A percentile compares a stretch with the other conserved stretches of the same genome.
These are phyloP conservation scores for Pteropus alecto DNA, from an alignment of 2,113 vertebrate genomes.

Conservation along the genomic window DNA sequence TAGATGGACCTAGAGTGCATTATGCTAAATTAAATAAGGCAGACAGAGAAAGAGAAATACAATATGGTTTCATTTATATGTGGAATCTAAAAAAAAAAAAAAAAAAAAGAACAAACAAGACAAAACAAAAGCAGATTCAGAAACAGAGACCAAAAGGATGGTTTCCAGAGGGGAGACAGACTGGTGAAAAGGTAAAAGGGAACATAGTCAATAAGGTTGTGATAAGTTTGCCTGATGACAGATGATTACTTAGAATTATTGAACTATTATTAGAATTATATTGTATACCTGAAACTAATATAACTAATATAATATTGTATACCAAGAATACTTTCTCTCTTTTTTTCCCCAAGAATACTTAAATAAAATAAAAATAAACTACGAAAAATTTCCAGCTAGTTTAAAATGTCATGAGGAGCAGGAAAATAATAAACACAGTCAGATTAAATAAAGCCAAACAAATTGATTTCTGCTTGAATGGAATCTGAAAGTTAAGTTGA, in stretches of 20 bases:
- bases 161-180: neutral
- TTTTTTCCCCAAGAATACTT: neutral
- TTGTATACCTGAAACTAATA: neutral
- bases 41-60: neutral
- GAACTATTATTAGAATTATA: neutral
- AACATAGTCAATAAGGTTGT: neutral
- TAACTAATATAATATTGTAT: neutral
- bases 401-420: neutral
- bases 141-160: neutral
- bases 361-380: neutral
- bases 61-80: neutral
- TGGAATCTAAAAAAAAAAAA: neutral
- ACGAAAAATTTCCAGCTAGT: neutral
- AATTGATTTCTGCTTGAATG: conserved; percentile 27
- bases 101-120: neutral
- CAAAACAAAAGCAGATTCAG: neutral
- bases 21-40: neutral
- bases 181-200: neutral
- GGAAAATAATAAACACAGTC: conserved; percentile 29
- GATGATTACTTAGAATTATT: neutral
- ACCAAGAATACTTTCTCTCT: neutral
- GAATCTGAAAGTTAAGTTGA: neutral
- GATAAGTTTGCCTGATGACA: neutral
- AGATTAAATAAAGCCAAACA: neutral
- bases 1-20: too few relatives aligned